Evolutionary conservation across 2,113 vertebrate genomes (phyloP).

Genomic region (Dissostichus mawsoni): DNA sequence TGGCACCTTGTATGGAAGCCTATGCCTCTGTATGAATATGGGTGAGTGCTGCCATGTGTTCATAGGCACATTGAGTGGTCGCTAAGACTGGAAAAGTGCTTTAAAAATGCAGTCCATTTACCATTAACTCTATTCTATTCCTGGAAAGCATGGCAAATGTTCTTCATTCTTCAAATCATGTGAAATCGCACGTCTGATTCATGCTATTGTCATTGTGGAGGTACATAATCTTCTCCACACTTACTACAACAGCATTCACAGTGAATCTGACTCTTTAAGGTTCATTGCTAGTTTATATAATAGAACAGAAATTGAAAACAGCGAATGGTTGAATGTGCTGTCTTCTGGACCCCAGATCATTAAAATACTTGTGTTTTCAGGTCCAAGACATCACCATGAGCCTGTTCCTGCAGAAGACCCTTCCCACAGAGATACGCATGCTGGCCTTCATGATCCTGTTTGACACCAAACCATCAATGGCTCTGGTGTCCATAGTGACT

Average conservation of each 20-base stretch:
- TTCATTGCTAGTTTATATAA: neutral
- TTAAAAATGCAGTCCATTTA: too few species aligned
- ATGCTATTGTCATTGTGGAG: neutral
- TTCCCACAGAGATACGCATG: slow-evolving; percentile 82
- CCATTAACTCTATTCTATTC: neutral
- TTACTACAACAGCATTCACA: neutral
- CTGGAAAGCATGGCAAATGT: neutral
- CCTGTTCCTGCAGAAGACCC: slow-evolving; percentile 79
- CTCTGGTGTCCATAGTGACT: slow-evolving; percentile 82
- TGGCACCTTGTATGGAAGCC: too few species aligned
- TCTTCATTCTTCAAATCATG: neutral
- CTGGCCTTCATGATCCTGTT: slow-evolving; percentile 85
- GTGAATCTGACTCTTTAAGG: slow-evolving; percentile 12
- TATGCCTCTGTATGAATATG: too few species aligned
- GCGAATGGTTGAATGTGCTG: neutral
- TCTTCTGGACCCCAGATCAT: neutral
- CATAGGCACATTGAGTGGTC: too few species aligned
- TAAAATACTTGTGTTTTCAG: slow-evolving; percentile 70
- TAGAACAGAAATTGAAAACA: neutral
- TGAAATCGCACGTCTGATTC: neutral
- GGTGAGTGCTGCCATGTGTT: too few species aligned
- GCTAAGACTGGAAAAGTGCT: too few species aligned
- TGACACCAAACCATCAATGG: slow-evolving; percentile 84
- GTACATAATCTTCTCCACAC: neutral
- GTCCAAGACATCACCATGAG: slow-evolving; percentile 85